Base-by-base conservation (phyloP, 2,797 vertebrate genomes). In the Tolypeutes matacus region DNA sequence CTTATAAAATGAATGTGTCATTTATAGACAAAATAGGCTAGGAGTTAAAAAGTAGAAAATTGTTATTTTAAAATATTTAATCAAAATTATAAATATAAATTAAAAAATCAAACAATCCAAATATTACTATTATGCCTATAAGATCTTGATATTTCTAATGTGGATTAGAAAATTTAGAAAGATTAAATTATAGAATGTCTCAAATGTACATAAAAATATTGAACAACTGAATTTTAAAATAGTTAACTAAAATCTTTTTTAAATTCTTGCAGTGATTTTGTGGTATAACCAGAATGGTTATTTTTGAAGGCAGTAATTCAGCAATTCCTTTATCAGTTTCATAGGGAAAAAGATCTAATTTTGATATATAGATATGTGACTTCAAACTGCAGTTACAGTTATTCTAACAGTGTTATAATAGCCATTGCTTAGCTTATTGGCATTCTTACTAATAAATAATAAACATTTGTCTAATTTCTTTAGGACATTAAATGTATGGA, bases 1-100 rank as follows among this genome's bases (percentile, higher is more conserved):
- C 62, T 91, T 96, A 93, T 91, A 70, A 95, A 91, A 95, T 88
- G 39, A 96, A 60, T 91, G 34, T 21, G 86, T 89, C 82, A 92
- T 91, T 91, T 88, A 89, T 18, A 65, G 83, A 84, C 7, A 77
- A 65, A 91, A 78, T 23, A 72, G 46, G 81, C 34, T 39, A 78
- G 13, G 87, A 90, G 14, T 82, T 94, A 11, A 84, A 56, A 86
- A 70, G 36, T 75, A 89, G n/a, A 92, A 31, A 78, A 60, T 17
- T 69, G 51, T 53, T 93, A 39, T 85, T 78, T 96, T 69, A 49
- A 60, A 92, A 86, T n/a, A 83, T 72, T 86, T 91, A 76, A 9
- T 92, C 58, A 92, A 91, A 94, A 82, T 92, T 3, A 58, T 83
- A 70, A 92, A 58, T 72, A 60, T 84, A 83, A 85, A 46, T 91